Evolutionary conservation across 2,888 invertebrate species (phyloP).

Genomic region (Girardia tigrina): DNA sequence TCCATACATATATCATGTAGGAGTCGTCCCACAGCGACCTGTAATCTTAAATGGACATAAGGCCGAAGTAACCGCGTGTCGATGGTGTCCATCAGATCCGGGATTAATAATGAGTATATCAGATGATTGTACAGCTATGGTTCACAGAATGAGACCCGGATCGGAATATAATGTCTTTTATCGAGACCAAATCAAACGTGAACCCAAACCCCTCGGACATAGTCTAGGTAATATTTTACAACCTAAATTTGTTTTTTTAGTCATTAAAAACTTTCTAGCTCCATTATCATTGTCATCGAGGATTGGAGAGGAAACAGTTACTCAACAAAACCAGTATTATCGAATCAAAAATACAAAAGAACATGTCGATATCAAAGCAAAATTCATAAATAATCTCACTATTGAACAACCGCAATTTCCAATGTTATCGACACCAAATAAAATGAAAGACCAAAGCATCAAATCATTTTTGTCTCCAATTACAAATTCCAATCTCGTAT

Average conservation of each 20-base stretch:
- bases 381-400: too few relatives aligned
- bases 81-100: not conserved
- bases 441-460: not conserved
- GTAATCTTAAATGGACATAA: slow-evolving; percentile 11
- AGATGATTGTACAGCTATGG: slow-evolving; percentile 13
- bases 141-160: not conserved
- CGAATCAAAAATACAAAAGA: too few relatives aligned
- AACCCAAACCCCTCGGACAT: too few relatives aligned
- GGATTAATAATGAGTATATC: slow-evolving; percentile 1
- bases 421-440: not conserved
- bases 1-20: not conserved
- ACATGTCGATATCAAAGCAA: too few relatives aligned
- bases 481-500: not conserved
- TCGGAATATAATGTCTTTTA: not conserved
- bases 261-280: not conserved
- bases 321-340: not conserved
- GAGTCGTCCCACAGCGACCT: not conserved
- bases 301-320: not conserved
- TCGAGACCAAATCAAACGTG: not conserved
- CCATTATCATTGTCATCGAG: not conserved
- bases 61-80: slow-evolving; percentile 25
- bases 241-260: not conserved
- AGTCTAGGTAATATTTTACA: not conserved
- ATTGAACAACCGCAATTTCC: too few relatives aligned
- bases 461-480: not conserved